Percentiles rank a stretch among this genome's conserved stretches.
phyloP scores from a whole-genome alignment of 2,797 vertebrate genomes.

The Graptemys geographica region DNA sequence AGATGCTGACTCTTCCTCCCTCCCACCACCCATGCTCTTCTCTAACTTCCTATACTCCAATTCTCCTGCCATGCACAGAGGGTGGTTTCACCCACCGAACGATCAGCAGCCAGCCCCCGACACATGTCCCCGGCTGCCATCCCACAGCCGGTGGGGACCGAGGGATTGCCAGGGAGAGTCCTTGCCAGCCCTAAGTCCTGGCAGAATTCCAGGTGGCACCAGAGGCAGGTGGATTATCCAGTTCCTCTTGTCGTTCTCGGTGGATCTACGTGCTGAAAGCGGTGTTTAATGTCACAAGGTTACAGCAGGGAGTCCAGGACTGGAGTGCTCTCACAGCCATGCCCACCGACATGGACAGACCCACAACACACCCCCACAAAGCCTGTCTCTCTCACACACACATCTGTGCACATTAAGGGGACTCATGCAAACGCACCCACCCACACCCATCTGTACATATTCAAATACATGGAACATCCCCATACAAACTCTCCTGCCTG shows the following conservation, averaged over 20 bases:
- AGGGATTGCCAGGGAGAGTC: not conserved
- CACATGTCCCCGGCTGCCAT: rapidly evolving
- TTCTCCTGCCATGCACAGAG: not conserved
- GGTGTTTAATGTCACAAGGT: rapidly evolving
- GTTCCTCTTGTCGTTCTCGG: not conserved
- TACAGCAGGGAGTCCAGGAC: rapidly evolving
- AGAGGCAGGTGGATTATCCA: not conserved
- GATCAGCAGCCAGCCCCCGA: not conserved
- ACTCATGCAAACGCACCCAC: not conserved
- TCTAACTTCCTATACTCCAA: not conserved
- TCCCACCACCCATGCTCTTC: not conserved
- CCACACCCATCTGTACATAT: not conserved
- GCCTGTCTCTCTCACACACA: not conserved
- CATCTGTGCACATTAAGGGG: not conserved
- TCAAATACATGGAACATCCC: not conserved
- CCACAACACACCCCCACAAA: not conserved
- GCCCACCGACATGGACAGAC: not conserved
- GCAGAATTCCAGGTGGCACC: not conserved
- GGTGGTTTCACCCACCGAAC: not conserved
- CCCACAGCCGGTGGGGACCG: not conserved
- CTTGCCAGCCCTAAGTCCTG: conserved; percentile 15
- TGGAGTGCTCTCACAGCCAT: not conserved
- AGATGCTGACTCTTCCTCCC: not conserved
- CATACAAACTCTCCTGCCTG: not conserved
- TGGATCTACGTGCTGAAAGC: rapidly evolving